A percentile compares a stretch with the other conserved stretches of the same genome.
Conservation (phyloP, 2,797 vertebrate genomes). For the Platalea minor region DNA sequence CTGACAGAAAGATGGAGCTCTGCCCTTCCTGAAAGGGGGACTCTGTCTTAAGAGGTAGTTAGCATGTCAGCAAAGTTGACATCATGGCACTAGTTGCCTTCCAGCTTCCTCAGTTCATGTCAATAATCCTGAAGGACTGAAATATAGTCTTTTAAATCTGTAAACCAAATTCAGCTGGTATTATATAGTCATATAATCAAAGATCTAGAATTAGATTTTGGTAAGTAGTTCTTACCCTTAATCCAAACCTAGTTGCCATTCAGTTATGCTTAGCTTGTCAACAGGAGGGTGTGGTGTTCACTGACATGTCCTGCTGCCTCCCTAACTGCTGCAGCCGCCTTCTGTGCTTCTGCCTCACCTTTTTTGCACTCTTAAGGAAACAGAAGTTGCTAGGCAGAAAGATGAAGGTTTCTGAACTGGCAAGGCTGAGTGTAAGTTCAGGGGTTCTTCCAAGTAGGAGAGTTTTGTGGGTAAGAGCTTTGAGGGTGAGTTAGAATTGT, state of each 20-base stretch:
- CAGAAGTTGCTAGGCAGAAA: background rate
- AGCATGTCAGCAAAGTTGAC: background rate
- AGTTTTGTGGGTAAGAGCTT: background rate
- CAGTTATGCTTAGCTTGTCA: background rate
- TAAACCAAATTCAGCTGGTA: background rate
- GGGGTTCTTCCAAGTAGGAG: background rate
- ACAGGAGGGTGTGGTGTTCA: background rate
- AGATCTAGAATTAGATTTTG: background rate
- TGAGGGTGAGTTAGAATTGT: background rate
- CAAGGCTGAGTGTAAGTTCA: background rate
- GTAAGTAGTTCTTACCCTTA: background rate
- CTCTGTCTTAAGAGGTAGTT: background rate
- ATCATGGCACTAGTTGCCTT: background rate
- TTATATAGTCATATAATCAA: background rate
- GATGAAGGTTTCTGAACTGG: background rate
- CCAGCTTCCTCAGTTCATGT: background rate
- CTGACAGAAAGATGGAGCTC: background rate
- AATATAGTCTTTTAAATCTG: background rate
- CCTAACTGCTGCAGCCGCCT: background rate
- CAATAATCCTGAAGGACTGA: background rate
- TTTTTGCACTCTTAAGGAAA: background rate
- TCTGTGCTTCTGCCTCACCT: background rate
- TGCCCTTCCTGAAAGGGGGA: background rate
- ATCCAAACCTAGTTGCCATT: background rate
- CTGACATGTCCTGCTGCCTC: background rate